These are phyloP conservation scores for Drosophila nebulosa DNA, from an alignment of 1,140 invertebrate species.

Conservation along the genomic window DNA sequence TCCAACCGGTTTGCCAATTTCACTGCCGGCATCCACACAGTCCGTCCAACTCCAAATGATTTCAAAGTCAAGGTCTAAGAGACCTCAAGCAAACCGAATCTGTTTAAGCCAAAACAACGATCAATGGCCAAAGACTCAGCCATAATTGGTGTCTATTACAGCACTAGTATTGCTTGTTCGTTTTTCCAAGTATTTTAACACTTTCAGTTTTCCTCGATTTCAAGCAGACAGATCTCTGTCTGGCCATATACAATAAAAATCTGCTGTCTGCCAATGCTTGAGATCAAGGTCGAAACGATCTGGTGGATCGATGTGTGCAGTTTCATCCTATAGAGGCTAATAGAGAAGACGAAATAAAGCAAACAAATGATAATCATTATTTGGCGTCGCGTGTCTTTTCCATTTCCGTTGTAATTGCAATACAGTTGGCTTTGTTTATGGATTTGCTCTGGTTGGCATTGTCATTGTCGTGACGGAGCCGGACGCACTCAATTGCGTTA, in stretches of 20 bases:
- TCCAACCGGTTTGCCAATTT: conserved; percentile 51
- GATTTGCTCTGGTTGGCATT: conserved; percentile 75
- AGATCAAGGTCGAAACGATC: background rate
- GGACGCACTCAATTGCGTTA: conserved; percentile 47
- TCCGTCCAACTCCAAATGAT: conserved; percentile 13
- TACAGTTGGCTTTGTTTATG: conserved; percentile 13
- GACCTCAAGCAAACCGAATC: conserved; percentile 5
- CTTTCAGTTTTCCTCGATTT: background rate
- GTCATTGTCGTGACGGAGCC: conserved; percentile 57
- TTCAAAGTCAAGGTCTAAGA: conserved; percentile 70
- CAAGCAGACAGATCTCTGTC: too few relatives aligned
- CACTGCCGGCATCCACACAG: conserved; percentile 5
- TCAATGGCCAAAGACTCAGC: conserved; percentile 34
- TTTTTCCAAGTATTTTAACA: background rate
- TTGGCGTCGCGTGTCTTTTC: conserved; percentile 29
- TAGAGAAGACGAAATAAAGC: background rate
- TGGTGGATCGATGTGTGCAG: background rate
- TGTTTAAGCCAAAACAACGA: conserved; percentile 10
- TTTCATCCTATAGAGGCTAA: background rate
- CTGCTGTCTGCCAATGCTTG: background rate
- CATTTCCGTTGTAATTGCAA: conserved; percentile 7
- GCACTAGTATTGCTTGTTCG: conserved; percentile 4
- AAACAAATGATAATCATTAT: background rate
- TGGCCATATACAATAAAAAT: background rate
- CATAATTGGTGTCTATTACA: conserved; percentile 69